These are phyloP conservation scores for Pachyrhynchus sulphureomaculatus DNA, from an alignment of 1,140 invertebrate genomes.

Conservation along the genomic window DNA sequence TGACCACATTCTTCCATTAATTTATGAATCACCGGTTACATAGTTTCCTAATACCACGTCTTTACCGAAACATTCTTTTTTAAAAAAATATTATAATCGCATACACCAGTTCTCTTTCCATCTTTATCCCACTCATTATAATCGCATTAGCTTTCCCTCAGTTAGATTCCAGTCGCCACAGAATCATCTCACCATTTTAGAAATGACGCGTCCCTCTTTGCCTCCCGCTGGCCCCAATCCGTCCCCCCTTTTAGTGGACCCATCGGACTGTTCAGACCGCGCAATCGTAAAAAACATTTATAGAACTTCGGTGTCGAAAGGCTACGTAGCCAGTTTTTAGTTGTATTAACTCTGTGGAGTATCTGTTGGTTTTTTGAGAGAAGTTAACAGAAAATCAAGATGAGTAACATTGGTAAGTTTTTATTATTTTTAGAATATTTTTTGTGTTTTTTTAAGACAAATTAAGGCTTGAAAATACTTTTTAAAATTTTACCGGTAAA, in stretches of 20 bases:
- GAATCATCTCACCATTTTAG: neutral
- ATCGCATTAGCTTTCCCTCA: too few relatives aligned
- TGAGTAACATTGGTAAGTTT: constrained; percentile 17
- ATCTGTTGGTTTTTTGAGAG: neutral
- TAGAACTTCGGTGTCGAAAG: neutral
- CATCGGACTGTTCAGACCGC: neutral
- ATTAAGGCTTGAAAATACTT: too few relatives aligned
- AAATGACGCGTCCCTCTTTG: neutral
- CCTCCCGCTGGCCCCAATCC: neutral
- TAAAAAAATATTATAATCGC: too few relatives aligned
- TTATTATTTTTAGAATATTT: neutral
- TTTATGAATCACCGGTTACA: too few relatives aligned
- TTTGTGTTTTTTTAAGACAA: neutral
- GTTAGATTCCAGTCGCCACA: neutral
- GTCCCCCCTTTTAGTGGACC: neutral
- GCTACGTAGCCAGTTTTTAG: neutral
- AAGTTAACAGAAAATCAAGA: constrained; percentile 1
- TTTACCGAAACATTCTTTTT: too few relatives aligned
- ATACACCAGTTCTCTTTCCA: too few relatives aligned
- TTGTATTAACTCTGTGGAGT: neutral
- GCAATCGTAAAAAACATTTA: constrained; percentile 10
- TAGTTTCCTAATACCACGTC: too few relatives aligned
- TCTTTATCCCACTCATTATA: too few relatives aligned
- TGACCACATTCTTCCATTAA: too few relatives aligned
- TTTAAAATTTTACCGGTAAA: too few relatives aligned